A percentile compares a stretch with the other conserved stretches of the same genome.
These are phyloP conservation scores for Sceloporus tristichus DNA, from an alignment of 2,113 vertebrate species.

Conservation along the genomic window DNA sequence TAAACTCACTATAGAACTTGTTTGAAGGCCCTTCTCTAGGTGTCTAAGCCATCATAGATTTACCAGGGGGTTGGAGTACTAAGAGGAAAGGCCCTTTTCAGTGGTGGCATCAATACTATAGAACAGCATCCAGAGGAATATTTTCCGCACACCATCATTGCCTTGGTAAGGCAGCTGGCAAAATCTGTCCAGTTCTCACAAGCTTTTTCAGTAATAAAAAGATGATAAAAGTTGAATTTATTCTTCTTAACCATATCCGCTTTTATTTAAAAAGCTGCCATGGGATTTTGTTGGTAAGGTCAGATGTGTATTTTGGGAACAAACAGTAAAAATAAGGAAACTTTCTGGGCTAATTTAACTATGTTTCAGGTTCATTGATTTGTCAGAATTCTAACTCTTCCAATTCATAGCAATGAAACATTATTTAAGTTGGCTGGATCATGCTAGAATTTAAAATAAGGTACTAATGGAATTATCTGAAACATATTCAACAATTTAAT, in stretches of 20 bases:
- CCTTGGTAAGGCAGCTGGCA: background rate
- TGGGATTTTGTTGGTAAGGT: too few relatives aligned
- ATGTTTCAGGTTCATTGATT: background rate
- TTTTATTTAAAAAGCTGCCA: background rate
- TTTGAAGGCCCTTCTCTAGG: background rate
- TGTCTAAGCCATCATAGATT: background rate
- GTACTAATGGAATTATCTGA: background rate
- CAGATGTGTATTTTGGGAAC: background rate
- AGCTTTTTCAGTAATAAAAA: background rate
- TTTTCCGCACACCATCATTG: background rate
- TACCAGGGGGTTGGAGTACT: background rate
- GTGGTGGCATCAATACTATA: background rate
- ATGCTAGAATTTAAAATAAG: background rate
- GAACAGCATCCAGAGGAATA: background rate
- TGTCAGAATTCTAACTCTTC: background rate
- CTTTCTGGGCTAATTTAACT: background rate
- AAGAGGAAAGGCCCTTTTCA: background rate
- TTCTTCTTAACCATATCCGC: background rate
- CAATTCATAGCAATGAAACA: too few relatives aligned
- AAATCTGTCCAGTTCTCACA: background rate
- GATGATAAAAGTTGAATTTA: background rate
- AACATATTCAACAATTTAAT: constrained; percentile 9
- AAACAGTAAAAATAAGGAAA: background rate
- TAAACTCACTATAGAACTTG: background rate
- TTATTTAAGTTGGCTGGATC: background rate